phyloP scores from a whole-genome alignment of 64 coral and sea anemone genomes.

The Pachyseris speciosa region DNA sequence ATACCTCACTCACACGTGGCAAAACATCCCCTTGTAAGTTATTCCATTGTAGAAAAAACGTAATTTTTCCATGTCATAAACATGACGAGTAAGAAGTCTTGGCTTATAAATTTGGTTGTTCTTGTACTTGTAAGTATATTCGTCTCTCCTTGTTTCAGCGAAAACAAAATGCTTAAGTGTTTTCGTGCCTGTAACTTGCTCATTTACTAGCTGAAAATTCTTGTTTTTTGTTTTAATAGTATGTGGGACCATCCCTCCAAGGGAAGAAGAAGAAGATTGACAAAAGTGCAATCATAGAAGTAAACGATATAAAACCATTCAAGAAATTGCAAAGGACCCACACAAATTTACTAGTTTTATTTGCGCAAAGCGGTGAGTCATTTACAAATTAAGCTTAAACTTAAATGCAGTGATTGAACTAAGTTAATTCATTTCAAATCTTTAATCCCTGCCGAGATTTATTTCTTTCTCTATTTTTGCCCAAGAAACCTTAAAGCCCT shows the following conservation, averaged over 20 bases:
- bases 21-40: conserved; percentile 16
- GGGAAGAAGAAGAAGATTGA: conserved; percentile 82
- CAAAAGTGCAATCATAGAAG: conserved; percentile 75
- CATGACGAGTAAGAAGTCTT: conserved; percentile 2
- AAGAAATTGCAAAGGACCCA: conserved; percentile 96
- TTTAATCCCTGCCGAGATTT: not conserved
- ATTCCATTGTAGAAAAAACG: not conserved
- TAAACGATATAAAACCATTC: conserved; percentile 91
- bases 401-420: not conserved
- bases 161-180: no score
- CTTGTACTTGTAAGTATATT: conserved; percentile 34
- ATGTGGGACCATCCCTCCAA: conserved; percentile 4
- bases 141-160: not conserved
- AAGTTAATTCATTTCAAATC: not conserved
- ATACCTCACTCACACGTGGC: conserved; percentile 55
- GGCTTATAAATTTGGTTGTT: not conserved
- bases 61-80: not conserved
- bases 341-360: conserved; percentile 96
- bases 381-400: not conserved
- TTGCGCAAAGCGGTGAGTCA: conserved; percentile 82
- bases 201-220: not conserved
- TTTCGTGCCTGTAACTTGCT: not conserved
- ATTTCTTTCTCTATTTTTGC: not conserved
- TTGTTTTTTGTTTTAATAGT: conserved; percentile 41
- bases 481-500: not conserved